These are phyloP conservation scores for Limnodromus scolopaceus DNA, from an alignment of 2,797 vertebrate genomes.

Conservation along the genomic window DNA sequence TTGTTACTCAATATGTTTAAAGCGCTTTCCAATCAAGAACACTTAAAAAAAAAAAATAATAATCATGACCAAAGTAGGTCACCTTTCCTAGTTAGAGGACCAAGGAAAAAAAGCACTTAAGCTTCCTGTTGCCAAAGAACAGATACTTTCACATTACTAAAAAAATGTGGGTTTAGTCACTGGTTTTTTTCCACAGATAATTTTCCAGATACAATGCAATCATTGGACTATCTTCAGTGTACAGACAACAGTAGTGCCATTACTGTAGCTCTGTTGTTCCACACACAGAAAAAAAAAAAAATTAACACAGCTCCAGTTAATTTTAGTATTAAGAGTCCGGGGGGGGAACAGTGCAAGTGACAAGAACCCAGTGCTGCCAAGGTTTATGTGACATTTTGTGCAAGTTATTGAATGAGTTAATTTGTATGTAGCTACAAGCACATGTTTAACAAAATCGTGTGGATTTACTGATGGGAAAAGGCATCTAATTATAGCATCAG, in stretches of 20 bases:
- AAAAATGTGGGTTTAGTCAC: not conserved
- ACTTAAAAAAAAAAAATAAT: not conserved
- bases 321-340: slow-evolving; percentile 3
- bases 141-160: not conserved
- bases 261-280: not conserved
- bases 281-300: not conserved
- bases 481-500: not conserved
- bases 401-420: not conserved
- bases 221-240: not conserved
- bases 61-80: not conserved
- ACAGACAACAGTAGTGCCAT: not conserved
- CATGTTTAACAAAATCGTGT: not conserved
- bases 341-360: not conserved
- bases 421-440: not conserved
- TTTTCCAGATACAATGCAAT: not conserved
- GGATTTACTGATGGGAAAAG: not conserved
- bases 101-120: not conserved
- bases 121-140: not conserved
- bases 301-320: slow-evolving; percentile 24
- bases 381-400: not conserved
- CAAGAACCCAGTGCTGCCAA: not conserved
- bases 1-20: not conserved
- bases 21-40: not conserved
- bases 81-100: not conserved
- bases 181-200: not conserved